Percentiles rank a stretch among this genome's conserved stretches.
Evolutionary conservation across 2,888 invertebrate species (phyloP).

Genomic region (Dolomedes plantarius): DNA sequence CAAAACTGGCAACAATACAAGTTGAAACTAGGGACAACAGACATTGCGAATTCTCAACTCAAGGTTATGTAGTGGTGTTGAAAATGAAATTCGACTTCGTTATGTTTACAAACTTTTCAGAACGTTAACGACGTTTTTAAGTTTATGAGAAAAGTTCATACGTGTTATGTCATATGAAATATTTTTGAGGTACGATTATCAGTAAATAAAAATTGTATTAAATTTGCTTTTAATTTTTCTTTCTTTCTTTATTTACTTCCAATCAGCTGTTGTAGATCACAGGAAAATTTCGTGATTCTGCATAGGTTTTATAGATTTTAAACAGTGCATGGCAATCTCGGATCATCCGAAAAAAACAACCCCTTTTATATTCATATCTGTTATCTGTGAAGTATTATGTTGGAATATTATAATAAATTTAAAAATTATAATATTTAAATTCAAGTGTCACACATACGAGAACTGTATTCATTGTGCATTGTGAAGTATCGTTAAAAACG

Average conservation of each 20-base stretch:
- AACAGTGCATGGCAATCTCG: too few species aligned
- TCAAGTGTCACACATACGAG: too few species aligned
- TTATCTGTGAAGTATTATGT: too few species aligned
- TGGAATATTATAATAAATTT: too few species aligned
- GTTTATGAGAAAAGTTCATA: not conserved
- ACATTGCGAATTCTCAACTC: not conserved
- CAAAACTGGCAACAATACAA: not conserved
- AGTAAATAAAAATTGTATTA: not conserved
- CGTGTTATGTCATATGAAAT: not conserved
- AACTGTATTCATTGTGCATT: too few species aligned
- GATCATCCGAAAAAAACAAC: too few species aligned
- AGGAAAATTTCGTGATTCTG: not conserved
- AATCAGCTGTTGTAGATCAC: not conserved
- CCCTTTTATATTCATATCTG: too few species aligned
- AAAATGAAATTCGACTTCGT: not conserved
- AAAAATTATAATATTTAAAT: too few species aligned
- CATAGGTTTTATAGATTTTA: too few species aligned
- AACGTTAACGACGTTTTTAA: not conserved
- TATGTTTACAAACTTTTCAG: constrained; percentile 4
- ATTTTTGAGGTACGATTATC: not conserved
- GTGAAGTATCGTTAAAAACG: too few species aligned
- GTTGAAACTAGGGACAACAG: not conserved
- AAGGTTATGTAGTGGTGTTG: constrained; percentile 49
- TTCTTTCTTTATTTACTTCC: not conserved
- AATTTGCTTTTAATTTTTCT: not conserved